Base-by-base conservation (phyloP, 2,113 vertebrate genomes). In the Trematocara stigmaticum region DNA sequence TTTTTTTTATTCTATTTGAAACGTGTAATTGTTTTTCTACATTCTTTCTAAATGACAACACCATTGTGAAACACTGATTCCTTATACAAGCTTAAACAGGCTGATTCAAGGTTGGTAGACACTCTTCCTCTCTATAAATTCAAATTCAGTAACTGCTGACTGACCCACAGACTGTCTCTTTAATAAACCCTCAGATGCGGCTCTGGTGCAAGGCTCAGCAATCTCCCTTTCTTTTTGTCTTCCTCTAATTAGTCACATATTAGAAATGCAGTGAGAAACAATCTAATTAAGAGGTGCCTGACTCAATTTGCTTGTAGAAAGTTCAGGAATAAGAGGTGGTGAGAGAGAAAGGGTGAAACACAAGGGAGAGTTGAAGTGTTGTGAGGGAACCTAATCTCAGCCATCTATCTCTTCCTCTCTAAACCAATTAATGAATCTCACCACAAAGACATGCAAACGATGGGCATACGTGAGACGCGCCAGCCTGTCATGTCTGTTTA, bases 191-290 rank as follows among this genome's bases (percentile, higher is more conserved):
- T 66, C 80, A 57, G 45, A 66, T 87, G 84, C 86, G 78, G 40
- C 79, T 52, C 86, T 80, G 90, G 79, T 88, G 76, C 88, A 87
- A 90, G 42, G 78, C 89, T 51, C 7, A 42, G 82, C 83, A 91
- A 92, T 85, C 83, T 84, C 84, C 59, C 29, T 57, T 87, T 89
- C 79, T 61, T 82, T 86, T 81, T 66, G 83, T 91, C 90, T 92
- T 3, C 57, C 87, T 79, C 83, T 93, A 94, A 95, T 95, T 94
- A 95, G 92, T 89, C 85, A 84, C 87, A 93, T 91, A 94, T 91
- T 95, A 91, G 76, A 91, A 89, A 94, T 90, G 85, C 90, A 87
- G 88, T 88, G 88, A 91, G 93, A 94, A 94, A 92, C 93, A 91
- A 91, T 94, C 86, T 93, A 90, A 95, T 95, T 94, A 95, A 86